A percentile compares a stretch with the other conserved stretches of the same genome.
Conservation (phyloP, 2,888 invertebrate genomes). For the Anagyrus pseudococci region DNA sequence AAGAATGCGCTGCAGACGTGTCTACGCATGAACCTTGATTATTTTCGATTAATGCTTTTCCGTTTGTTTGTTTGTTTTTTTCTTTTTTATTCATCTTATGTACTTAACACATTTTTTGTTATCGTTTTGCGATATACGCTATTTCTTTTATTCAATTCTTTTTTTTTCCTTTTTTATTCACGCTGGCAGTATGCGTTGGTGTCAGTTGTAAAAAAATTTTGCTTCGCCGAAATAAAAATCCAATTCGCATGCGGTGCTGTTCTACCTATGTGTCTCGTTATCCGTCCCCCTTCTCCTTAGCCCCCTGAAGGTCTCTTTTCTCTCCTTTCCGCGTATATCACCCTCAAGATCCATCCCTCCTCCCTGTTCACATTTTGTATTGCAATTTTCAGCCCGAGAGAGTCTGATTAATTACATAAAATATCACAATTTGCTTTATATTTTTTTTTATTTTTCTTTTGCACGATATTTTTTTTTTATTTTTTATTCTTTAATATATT, state of each 20-base stretch:
- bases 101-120: too few relatives aligned
- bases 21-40: conserved; percentile 32
- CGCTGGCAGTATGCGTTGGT: conserved; percentile 40
- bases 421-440: conserved; percentile 52
- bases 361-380: conserved; percentile 24
- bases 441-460: conserved; percentile 33
- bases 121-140: conserved; percentile 21
- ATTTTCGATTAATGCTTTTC: conserved; percentile 13
- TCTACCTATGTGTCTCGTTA: not conserved
- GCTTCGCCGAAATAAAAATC: not conserved
- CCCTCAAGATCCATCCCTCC: conserved; percentile 13
- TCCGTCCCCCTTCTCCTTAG: conserved; percentile 1
- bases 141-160: conserved; percentile 6
- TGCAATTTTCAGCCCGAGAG: conserved; percentile 41
- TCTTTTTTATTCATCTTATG: too few relatives aligned
- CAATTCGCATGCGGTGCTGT: conserved; percentile 12
- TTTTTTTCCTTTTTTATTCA: conserved; percentile 17
- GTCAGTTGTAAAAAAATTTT: conserved; percentile 35
- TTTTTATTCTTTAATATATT: conserved; percentile 19
- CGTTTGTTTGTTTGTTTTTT: too few relatives aligned
- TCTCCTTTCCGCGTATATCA: not conserved
- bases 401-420: conserved; percentile 47
- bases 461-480: conserved; percentile 6
- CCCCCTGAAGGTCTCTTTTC: not conserved
- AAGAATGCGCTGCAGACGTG: conserved; percentile 16